Evolutionary conservation across 2,113 vertebrate species (phyloP).

Genomic region (Oreochromis aureus): DNA sequence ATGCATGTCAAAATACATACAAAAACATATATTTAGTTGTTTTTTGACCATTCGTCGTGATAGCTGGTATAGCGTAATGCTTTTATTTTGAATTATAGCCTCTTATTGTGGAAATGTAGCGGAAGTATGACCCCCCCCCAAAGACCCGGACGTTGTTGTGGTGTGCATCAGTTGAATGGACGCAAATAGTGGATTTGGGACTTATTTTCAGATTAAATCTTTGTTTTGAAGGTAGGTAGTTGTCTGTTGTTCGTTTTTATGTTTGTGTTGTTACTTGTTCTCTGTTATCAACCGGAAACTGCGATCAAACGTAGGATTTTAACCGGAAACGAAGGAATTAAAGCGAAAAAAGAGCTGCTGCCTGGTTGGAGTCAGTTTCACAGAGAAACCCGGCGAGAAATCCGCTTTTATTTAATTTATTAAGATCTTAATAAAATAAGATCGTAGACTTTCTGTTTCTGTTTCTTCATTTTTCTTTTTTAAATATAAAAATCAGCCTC

Average conservation of each 20-base stretch:
- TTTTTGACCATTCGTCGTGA: background rate
- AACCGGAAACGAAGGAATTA: background rate
- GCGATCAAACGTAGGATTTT: background rate
- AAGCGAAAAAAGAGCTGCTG: background rate
- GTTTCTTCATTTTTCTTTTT: background rate
- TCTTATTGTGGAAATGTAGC: background rate
- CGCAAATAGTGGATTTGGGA: background rate
- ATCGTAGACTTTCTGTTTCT: background rate
- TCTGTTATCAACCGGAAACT: background rate
- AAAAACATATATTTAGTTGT: background rate
- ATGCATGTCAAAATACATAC: background rate
- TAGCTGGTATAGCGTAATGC: background rate
- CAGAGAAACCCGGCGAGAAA: background rate
- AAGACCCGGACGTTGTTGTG: background rate
- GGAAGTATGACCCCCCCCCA: background rate
- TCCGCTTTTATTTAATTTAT: background rate
- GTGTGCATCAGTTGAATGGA: background rate
- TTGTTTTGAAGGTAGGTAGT: background rate
- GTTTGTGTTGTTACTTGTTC: rapidly evolving
- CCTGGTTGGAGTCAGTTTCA: background rate
- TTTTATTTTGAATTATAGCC: background rate
- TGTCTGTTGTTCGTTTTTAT: rapidly evolving
- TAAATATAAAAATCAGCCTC: background rate
- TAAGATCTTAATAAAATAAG: background rate
- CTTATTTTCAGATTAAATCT: background rate